Conservation (phyloP, 2,888 invertebrate species). For the Octodonta nipae region DNA sequence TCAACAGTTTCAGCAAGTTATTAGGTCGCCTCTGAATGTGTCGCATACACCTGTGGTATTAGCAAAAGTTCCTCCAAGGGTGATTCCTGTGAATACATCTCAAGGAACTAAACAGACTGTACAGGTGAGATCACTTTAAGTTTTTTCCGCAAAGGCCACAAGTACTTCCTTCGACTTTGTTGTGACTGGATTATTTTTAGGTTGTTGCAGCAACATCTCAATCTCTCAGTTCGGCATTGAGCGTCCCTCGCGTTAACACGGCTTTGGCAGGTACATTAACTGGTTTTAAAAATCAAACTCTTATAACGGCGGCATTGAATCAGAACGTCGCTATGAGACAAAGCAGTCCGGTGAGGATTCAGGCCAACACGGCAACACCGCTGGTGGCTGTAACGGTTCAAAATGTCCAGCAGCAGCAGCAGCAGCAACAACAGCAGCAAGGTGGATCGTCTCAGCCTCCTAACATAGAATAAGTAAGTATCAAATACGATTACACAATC, state of each 20-base stretch:
- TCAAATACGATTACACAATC: too few relatives aligned
- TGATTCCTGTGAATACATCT: slow-evolving; percentile 49
- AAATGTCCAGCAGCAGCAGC: slow-evolving; percentile 21
- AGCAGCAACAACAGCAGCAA: slow-evolving; percentile 5
- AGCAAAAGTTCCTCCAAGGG: slow-evolving; percentile 48
- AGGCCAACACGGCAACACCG: slow-evolving; percentile 36
- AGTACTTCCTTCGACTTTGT: neutral
- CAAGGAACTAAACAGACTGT: slow-evolving; percentile 47
- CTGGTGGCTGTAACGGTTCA: slow-evolving; percentile 47
- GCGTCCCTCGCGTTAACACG: slow-evolving; percentile 35
- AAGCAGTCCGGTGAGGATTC: slow-evolving; percentile 47
- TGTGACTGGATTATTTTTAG: slow-evolving; percentile 22
- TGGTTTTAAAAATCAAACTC: slow-evolving; percentile 42
- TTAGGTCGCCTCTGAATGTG: slow-evolving; percentile 36
- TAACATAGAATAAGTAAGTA: slow-evolving; percentile 30
- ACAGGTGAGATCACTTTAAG: slow-evolving; percentile 40
- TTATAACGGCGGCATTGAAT: slow-evolving; percentile 42
- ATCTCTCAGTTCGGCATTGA: slow-evolving; percentile 37
- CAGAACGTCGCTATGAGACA: slow-evolving; percentile 38
- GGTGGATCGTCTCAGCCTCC: slow-evolving; percentile 18
- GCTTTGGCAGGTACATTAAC: slow-evolving; percentile 36
- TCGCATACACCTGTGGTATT: slow-evolving; percentile 47
- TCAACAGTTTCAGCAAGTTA: slow-evolving; percentile 61
- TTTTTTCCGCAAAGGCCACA: neutral
- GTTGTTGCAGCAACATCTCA: slow-evolving; percentile 45